Percentiles rank a stretch among this genome's conserved stretches.
Evolutionary conservation across 2,113 vertebrate species (phyloP).

Genomic region (Melanotaenia duboulayi): DNA sequence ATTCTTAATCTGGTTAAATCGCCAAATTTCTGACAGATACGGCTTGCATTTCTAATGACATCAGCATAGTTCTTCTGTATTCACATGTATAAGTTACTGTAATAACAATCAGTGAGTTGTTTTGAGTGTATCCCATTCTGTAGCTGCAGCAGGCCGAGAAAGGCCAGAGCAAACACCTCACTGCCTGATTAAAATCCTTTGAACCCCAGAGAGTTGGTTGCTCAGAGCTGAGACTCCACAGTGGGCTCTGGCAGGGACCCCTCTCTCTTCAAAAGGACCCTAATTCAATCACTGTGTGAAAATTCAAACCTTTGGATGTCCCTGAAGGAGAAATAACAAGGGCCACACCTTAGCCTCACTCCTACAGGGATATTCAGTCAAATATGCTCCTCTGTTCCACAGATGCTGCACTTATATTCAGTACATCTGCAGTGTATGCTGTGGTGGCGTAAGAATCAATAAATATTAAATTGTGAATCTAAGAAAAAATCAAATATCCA

Average conservation of each 20-base stretch:
- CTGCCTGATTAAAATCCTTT: constrained; percentile 68
- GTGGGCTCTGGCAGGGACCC: constrained; percentile 57
- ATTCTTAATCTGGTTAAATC: constrained; percentile 38
- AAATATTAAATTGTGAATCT: too few relatives aligned
- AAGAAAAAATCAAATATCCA: too few relatives aligned
- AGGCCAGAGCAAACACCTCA: constrained; percentile 70
- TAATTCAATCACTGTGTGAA: constrained; percentile 83
- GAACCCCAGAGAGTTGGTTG: constrained; percentile 51
- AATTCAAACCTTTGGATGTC: constrained; percentile 73
- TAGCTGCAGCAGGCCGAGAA: constrained; percentile 55
- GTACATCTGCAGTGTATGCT: too few relatives aligned
- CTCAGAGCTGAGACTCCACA: constrained; percentile 40
- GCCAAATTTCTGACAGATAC: constrained; percentile 11
- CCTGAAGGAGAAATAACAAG: constrained; percentile 61
- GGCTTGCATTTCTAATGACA: constrained; percentile 51
- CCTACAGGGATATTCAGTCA: constrained; percentile 25
- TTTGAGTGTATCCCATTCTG: constrained; percentile 67
- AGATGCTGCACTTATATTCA: background rate
- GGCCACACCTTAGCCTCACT: constrained; percentile 39
- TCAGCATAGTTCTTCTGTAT: constrained; percentile 37
- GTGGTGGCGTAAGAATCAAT: too few relatives aligned
- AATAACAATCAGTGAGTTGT: constrained; percentile 71
- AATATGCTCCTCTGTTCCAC: constrained; percentile 15
- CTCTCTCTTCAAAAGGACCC: constrained; percentile 64
- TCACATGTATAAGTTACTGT: constrained; percentile 69